Conservation (phyloP, 2,797 vertebrate species). For the Ctenopoma multispine region DNA sequence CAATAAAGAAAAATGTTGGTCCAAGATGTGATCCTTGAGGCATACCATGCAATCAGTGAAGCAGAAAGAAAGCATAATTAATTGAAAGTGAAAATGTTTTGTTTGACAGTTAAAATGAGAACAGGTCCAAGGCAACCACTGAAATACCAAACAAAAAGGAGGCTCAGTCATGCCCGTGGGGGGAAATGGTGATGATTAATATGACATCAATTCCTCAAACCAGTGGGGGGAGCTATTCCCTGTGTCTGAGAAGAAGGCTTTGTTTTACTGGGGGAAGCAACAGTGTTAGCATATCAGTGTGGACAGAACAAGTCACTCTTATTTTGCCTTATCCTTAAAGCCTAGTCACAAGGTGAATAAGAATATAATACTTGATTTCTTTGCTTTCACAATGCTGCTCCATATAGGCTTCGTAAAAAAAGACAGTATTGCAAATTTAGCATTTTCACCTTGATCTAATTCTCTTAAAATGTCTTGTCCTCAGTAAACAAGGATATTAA, state of each 20-base stretch:
- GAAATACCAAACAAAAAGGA: conserved; percentile 39
- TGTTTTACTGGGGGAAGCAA: conserved; percentile 23
- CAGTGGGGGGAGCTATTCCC: conserved; percentile 78
- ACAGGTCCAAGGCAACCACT: conserved; percentile 13
- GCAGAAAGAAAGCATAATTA: conserved; percentile 31
- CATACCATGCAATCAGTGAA: conserved; percentile 27
- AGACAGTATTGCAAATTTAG: background rate
- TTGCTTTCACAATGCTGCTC: conserved; percentile 38
- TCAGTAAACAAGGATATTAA: conserved; percentile 8
- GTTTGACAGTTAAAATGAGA: conserved; percentile 59
- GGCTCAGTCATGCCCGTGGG: conserved; percentile 31
- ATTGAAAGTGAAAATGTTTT: conserved; percentile 38
- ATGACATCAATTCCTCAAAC: conserved; percentile 52
- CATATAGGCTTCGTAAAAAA: conserved; percentile 19
- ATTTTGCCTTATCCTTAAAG: conserved; percentile 36
- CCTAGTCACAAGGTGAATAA: conserved; percentile 50
- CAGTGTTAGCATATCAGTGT: conserved; percentile 7
- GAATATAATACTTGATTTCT: conserved; percentile 38
- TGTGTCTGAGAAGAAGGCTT: conserved; percentile 31
- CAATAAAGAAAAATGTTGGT: conserved; percentile 32
- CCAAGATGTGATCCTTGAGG: conserved; percentile 56
- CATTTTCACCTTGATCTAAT: conserved; percentile 15
- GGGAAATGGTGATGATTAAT: conserved; percentile 40
- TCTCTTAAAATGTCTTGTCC: background rate
- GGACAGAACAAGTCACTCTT: conserved; percentile 25